Base-by-base conservation (phyloP, 2,888 invertebrate species). In the Catocala fraxini region DNA sequence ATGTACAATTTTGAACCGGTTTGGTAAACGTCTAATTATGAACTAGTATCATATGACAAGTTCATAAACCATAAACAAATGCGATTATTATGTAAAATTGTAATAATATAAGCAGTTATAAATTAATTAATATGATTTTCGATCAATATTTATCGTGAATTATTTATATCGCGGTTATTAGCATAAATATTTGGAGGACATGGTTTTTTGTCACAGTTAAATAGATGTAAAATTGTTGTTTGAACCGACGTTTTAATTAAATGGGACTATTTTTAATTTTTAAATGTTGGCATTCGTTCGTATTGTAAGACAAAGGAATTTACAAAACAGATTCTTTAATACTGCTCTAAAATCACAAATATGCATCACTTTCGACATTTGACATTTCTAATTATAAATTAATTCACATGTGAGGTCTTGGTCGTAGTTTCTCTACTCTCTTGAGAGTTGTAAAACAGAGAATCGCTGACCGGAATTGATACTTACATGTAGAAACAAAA, bases 251-350 rank as follows among this genome's bases (percentile, higher is more conserved):
- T 70, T 74, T 71, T 64, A 71, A 71, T 74, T 74, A 73, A 65
- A 51, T 45, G 5, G 5, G 46, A 51, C 61, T 70, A 68, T 72
- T 65, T 71, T 35, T 49, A 52, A 25, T 61, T 57, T 65, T 57
- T 39, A 61, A 57, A 51, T 52, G 42, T 59, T 68, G 70, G 75
- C 70, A 73, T 65, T 68, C 48, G 51, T 62, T 65, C 70, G 58
- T 43, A 47, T 56, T 69, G 56, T 63, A 71, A 75, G 73, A 84
- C 81, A 81, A 77, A 68, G 67, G 58, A 78, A 80, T 77, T 70
- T 68, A 63, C 67, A 71, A 61, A 73, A 74, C 68, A 72, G 63
- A 77, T 76, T 79, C 63, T 76, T 80, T 65, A 71, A 76, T 76
- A 80, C 79, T 79, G 70, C 70, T 66, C 62, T 68, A 67, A 66